Base-by-base conservation (phyloP, 2,113 vertebrate species). In the Perca schrenkii region DNA sequence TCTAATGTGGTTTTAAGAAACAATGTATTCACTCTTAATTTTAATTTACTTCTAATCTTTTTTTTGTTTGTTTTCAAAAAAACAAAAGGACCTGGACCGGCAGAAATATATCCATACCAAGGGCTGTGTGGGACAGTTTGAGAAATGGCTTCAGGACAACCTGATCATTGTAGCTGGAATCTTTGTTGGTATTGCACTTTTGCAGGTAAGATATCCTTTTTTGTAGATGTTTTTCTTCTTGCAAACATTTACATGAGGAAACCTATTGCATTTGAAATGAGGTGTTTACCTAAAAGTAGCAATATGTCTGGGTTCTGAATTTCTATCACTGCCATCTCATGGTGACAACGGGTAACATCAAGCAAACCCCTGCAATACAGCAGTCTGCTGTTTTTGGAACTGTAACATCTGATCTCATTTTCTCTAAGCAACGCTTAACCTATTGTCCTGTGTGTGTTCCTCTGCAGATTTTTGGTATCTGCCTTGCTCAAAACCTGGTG, bases 71-170 rank as follows among this genome's bases (percentile, higher is more conserved):
- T 66, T 77, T 68, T 19, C 15, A 19, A 3, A 50, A 62, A 68
- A 22, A 19, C 2, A 50, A 62, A 68, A 98, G 97, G 97, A 97
- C 17, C 84, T 97, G 82, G 94, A 96, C 10, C 95, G 96, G 80
- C 97, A 97, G 91, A 95, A 90, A 72, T 96, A 88, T 63, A 98
- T 98, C 91, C 91, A 97, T 77, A 98, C 97, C 14, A 98, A 98
- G 74, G 97, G 97, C 89, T 98, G 97, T 2, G 97, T 97, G 92
- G 96, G 96, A 16, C 97, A 98, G 94, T 98, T 97, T 93, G 97
- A 98, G 85, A 98, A 96, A 88, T 97, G 97, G 97, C 95, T 98
- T 57, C 97, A 98, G 89, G 97, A 97, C 92, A 97, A 98, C 94
- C 88, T 98, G 82, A 96, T 97, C 3, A 77, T 97, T 8, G 97